These are phyloP conservation scores for Poecilia picta DNA, from an alignment of 2,797 vertebrate species.

Conservation along the genomic window DNA sequence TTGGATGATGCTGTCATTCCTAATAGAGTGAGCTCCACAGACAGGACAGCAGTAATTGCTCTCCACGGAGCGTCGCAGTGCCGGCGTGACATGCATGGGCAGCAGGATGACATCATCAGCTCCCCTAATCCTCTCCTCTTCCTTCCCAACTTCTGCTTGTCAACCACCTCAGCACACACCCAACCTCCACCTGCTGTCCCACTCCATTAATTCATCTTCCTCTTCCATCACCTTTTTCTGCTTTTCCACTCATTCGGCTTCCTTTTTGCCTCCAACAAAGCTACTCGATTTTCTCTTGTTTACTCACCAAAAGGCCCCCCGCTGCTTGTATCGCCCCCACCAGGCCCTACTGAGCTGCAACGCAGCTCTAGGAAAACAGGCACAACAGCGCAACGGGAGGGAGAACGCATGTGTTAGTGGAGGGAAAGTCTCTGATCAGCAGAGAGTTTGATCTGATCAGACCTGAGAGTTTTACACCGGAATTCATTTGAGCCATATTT, in stretches of 20 bases:
- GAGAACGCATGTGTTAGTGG: conserved; percentile 17
- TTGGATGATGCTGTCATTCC: conserved; percentile 49
- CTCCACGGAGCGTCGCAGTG: conserved; percentile 30
- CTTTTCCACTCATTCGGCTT: conserved; percentile 15
- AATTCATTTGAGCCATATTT: no score
- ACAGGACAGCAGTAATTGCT: conserved; percentile 51
- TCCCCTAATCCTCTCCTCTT: background rate
- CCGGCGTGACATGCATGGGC: conserved; percentile 41
- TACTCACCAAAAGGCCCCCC: conserved; percentile 41
- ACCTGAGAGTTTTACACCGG: conserved; percentile 28
- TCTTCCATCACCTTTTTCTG: conserved; percentile 10
- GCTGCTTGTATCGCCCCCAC: conserved; percentile 16
- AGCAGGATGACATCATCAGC: conserved; percentile 45
- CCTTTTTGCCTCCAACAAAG: conserved; percentile 1
- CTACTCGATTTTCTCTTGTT: conserved; percentile 38
- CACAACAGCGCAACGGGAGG: conserved; percentile 33
- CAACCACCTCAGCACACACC: background rate
- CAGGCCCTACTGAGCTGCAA: conserved; percentile 21
- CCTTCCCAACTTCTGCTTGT: conserved; percentile 14
- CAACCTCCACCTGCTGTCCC: conserved; percentile 11
- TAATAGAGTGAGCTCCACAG: conserved; percentile 46
- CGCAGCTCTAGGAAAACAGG: conserved; percentile 33
- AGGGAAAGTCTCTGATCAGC: conserved; percentile 15
- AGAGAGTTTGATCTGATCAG: conserved; percentile 9
- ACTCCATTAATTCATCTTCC: conserved; percentile 11